Evolutionary conservation across 2,888 invertebrate genomes (phyloP).

Genomic region (Patella depressa): DNA sequence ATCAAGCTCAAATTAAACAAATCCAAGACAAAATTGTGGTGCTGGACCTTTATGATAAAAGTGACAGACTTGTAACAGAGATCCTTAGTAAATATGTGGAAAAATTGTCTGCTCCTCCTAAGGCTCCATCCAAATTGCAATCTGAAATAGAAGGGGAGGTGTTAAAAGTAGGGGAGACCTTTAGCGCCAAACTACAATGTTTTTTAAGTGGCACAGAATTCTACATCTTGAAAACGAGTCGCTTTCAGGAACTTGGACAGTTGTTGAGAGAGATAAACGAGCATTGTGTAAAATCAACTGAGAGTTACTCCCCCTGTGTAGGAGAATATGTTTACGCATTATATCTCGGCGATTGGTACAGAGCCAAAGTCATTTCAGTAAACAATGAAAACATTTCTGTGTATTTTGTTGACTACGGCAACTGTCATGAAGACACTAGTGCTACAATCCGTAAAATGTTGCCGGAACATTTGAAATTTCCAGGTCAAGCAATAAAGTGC

Average conservation of each 20-base stretch:
- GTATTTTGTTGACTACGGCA: constrained; percentile 64
- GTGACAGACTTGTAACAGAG: background rate
- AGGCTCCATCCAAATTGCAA: background rate
- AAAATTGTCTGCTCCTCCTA: background rate
- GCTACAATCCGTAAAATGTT: constrained; percentile 40
- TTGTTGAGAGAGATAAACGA: background rate
- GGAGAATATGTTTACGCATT: constrained; percentile 46
- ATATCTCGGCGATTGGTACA: constrained; percentile 50
- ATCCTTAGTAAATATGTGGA: background rate
- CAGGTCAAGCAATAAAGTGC: constrained; percentile 55
- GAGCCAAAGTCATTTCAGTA: constrained; percentile 44
- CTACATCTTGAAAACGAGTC: background rate
- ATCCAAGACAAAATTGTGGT: background rate
- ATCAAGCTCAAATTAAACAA: background rate
- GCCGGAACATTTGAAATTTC: constrained; percentile 31
- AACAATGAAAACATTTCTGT: constrained; percentile 34
- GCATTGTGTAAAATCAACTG: background rate
- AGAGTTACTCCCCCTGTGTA: background rate
- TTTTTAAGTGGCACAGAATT: background rate
- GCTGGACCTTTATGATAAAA: background rate
- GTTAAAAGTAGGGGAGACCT: background rate
- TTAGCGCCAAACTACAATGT: background rate
- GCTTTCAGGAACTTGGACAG: background rate
- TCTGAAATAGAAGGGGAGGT: background rate
- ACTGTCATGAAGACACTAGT: constrained; percentile 43